Evolutionary conservation across 30 jellyfish, hydroid and myxozoan species (phyloP).

Genomic region (Chrysaora quinquecirrha): DNA sequence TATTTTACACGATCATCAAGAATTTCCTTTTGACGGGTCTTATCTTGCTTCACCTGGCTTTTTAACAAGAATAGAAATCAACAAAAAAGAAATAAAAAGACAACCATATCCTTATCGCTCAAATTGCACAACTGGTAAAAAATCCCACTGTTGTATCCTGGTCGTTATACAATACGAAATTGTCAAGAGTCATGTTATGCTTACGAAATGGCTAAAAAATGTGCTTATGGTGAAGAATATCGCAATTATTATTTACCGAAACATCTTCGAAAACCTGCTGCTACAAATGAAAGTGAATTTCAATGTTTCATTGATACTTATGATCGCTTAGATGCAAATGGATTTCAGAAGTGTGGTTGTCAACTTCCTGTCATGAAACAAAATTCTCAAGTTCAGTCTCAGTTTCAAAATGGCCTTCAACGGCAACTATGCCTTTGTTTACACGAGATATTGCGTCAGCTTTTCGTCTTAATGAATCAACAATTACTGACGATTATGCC

Average conservation of each 20-base stretch:
- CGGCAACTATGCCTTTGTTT: slow-evolving; percentile 29
- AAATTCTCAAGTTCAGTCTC: slow-evolving; percentile 30
- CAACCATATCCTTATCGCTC: slow-evolving; percentile 50
- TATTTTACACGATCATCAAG: slow-evolving; percentile 41
- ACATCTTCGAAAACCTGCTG: not conserved
- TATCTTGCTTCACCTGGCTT: slow-evolving; percentile 39
- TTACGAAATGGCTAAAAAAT: not conserved
- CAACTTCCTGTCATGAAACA: slow-evolving; percentile 39
- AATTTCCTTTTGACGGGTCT: slow-evolving; percentile 46
- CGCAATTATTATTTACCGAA: slow-evolving; percentile 29
- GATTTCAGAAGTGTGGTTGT: slow-evolving; percentile 41
- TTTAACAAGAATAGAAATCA: slow-evolving; percentile 29
- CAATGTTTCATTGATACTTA: slow-evolving; percentile 6
- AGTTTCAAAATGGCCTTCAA: slow-evolving; percentile 62
- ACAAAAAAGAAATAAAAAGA: slow-evolving; percentile 3
- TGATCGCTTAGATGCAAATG: not conserved
- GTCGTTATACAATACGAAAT: slow-evolving; percentile 28
- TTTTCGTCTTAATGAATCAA: slow-evolving; percentile 13
- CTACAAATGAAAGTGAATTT: not conserved
- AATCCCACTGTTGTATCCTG: slow-evolving; percentile 19
- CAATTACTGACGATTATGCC: slow-evolving; percentile 40
- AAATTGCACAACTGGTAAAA: slow-evolving; percentile 40
- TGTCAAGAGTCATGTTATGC: slow-evolving; percentile 59
- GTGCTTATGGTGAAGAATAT: slow-evolving; percentile 6
- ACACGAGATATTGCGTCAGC: slow-evolving; percentile 31